Conservation (phyloP, 2,888 invertebrate genomes). For the Tetheella fluctuosa region DNA sequence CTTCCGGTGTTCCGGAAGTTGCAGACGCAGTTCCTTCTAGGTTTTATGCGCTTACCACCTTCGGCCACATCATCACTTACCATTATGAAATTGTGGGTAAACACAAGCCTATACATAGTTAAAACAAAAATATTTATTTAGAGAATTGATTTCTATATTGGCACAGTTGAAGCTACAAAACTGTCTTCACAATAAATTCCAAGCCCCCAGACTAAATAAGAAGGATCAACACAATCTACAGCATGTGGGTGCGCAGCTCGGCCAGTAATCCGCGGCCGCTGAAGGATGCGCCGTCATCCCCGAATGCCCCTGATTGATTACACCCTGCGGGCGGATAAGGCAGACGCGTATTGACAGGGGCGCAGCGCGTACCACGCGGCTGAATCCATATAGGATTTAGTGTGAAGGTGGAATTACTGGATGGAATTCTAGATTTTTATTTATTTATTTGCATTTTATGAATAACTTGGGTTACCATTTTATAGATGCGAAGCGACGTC, state of each 20-base stretch:
- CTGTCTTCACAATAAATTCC: not conserved
- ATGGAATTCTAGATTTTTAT: not conserved
- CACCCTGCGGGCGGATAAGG: conserved; percentile 41
- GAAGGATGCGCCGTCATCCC: conserved; percentile 14
- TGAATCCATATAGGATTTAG: not conserved
- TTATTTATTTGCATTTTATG: no score
- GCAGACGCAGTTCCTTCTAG: no score
- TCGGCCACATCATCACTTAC: no score
- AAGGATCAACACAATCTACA: not conserved
- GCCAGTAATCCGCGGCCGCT: not conserved
- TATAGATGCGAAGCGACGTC: no score
- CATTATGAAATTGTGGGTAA: no score
- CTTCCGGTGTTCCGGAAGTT: no score
- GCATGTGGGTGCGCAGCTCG: not conserved
- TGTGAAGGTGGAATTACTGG: not conserved
- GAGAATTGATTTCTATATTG: no score
- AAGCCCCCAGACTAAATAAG: not conserved
- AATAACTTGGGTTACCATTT: no score
- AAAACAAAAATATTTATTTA: no score
- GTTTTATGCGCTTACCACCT: no score
- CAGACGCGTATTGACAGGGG: conserved; percentile 9
- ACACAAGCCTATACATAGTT: no score
- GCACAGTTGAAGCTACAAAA: not conserved
- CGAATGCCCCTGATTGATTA: conserved; percentile 54
- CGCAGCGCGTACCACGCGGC: not conserved